These are phyloP conservation scores for Halichoerus grypus DNA, from an alignment of 2,113 vertebrate genomes.

Conservation along the genomic window DNA sequence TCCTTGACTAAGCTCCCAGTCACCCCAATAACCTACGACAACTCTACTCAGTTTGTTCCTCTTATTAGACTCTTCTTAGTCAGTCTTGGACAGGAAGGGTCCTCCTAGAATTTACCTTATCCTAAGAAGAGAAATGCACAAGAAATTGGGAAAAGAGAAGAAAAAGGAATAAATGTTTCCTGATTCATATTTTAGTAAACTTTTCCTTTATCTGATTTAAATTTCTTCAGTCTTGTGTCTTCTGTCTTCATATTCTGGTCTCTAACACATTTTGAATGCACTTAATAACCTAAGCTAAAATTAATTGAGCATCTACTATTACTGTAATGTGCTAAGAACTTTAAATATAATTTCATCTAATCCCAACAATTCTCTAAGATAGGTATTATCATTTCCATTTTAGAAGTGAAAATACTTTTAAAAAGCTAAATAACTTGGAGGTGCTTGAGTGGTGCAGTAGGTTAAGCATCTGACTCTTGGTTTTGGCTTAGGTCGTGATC, in stretches of 20 bases:
- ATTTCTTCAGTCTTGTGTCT: neutral
- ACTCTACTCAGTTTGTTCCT: neutral
- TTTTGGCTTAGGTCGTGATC: neutral
- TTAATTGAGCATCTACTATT: neutral
- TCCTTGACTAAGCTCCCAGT: slow-evolving; percentile 82
- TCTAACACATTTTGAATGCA: slow-evolving; percentile 6
- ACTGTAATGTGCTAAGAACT: slow-evolving; percentile 34
- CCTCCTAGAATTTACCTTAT: slow-evolving; percentile 30
- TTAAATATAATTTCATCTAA: slow-evolving; percentile 59
- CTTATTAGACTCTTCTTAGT: slow-evolving; percentile 20
- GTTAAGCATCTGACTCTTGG: neutral
- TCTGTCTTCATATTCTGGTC: neutral
- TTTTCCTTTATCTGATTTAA: slow-evolving; percentile 50
- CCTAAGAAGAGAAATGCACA: slow-evolving; percentile 44
- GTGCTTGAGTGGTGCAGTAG: neutral
- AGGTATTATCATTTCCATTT: slow-evolving; percentile 27
- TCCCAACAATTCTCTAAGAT: slow-evolving; percentile 44
- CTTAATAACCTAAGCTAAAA: slow-evolving; percentile 29
- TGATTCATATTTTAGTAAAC: slow-evolving; percentile 43
- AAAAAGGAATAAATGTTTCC: slow-evolving; percentile 21
- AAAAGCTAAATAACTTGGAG: slow-evolving; percentile 4
- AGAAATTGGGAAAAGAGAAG: slow-evolving; percentile 33
- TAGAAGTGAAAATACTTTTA: neutral
- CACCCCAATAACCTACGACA: slow-evolving; percentile 74
- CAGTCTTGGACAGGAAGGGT: neutral